Base-by-base conservation (phyloP, 2,888 invertebrate genomes). In the Erebia epiphron region DNA sequence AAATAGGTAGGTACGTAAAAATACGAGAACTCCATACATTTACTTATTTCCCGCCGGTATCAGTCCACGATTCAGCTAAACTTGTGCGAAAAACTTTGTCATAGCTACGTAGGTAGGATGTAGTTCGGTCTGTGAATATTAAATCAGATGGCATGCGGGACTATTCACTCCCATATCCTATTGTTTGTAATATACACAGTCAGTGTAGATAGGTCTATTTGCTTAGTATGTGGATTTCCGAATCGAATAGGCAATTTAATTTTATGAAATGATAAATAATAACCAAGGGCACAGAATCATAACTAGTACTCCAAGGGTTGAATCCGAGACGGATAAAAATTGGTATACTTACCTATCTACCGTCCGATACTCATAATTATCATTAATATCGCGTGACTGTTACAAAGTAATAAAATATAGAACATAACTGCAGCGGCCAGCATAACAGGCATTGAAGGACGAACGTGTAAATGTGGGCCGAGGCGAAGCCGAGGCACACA, bases 1-100 rank as follows among this genome's bases (percentile, higher is more conserved):
- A 7, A 35, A 35, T 35, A 35, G 7, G 7, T 35, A 35, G 35
- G 46, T 43, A 52, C 9, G 52, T 16, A 16, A 16, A 10, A 18
- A 3, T 61, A 18, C 43, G 11, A 43, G 35, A 76, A 75, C 76
- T 77, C 79, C 77, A 82, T 82, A 85, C 85, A 86, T 86, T 86
- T 88, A 82, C 86, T 86, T 85, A 89, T 89, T 85, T 86, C 88
- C 87, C 86, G 78, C 78, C 80, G 83, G 83, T 82, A 82, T 79
- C 78, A 75, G 73, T 54, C 50, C 16, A 18, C 54, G 21, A 41
- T 64, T 89, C 82, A 78, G 75, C 79, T 77, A 70, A 89, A 86
- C 86, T 86, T 84, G 80, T 83, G 82, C 83, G 88, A 90, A 90
- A 91, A 91, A 90, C 89, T 91, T 91, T 90, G 90, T 90, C 89